These are phyloP conservation scores for Tachysurus vachellii DNA, from an alignment of 2,113 vertebrate species.

Conservation along the genomic window DNA sequence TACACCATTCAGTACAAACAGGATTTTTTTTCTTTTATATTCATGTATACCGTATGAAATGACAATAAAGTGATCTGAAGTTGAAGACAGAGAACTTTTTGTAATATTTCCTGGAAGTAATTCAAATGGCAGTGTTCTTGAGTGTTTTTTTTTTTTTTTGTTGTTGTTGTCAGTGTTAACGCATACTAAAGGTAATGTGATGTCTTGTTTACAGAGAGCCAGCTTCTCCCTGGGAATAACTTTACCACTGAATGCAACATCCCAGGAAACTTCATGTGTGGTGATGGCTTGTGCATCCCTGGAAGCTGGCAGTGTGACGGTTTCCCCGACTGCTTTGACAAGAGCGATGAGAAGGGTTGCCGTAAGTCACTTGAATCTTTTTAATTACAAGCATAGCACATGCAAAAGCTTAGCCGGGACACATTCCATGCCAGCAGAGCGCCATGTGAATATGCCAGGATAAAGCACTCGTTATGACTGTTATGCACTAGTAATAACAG, in stretches of 20 bases:
- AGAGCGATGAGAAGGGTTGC: conserved; percentile 92
- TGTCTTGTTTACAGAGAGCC: conserved; percentile 78
- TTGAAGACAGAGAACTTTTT: neutral
- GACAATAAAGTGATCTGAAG: neutral
- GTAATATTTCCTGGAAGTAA: neutral
- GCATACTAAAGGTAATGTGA: neutral
- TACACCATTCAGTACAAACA: neutral
- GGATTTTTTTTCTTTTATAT: neutral
- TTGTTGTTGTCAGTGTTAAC: no score
- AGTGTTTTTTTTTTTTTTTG: neutral
- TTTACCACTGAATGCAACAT: conserved; percentile 95
- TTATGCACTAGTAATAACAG: conserved; percentile 54
- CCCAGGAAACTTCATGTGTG: conserved; percentile 95
- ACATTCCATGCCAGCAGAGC: conserved; percentile 65
- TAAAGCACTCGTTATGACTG: conserved; percentile 59
- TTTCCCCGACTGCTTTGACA: conserved; percentile 89
- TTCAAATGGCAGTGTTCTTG: neutral
- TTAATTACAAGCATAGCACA: conserved; percentile 14
- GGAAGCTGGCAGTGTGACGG: conserved; percentile 93
- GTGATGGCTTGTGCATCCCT: conserved; percentile 88
- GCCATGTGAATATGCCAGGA: conserved; percentile 51
- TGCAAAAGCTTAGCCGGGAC: conserved; percentile 37
- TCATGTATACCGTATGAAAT: neutral
- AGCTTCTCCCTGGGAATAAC: conserved; percentile 92
- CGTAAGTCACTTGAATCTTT: conserved; percentile 78